These are phyloP conservation scores for Pangasius larnaudii DNA, from an alignment of 2,797 vertebrate species.

Conservation along the genomic window DNA sequence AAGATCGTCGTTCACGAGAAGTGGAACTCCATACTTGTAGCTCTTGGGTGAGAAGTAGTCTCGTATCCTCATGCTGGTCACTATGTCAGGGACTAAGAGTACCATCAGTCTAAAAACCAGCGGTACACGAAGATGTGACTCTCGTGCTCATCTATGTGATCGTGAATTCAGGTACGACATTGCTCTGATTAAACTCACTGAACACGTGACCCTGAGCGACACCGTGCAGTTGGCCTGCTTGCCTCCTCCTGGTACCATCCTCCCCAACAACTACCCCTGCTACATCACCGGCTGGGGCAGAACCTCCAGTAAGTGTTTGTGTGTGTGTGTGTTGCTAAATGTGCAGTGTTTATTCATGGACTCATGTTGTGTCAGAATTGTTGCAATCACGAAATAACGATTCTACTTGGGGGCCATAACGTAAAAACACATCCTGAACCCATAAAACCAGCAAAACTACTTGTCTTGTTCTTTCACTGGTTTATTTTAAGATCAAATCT, in stretches of 20 bases:
- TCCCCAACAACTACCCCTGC: conserved; percentile 77
- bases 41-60: conserved; percentile 69
- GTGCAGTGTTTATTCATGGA: background rate
- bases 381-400: background rate
- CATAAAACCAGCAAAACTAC: background rate
- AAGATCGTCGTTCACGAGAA: conserved; percentile 79
- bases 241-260: conserved; percentile 69
- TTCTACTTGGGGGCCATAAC: too few relatives aligned
- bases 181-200: conserved; percentile 80
- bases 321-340: background rate
- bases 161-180: conserved; percentile 72
- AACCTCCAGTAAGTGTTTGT: conserved; percentile 71
- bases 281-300: conserved; percentile 83
- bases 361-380: background rate
- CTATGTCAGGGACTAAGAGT: background rate
- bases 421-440: too few relatives aligned
- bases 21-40: conserved; percentile 76
- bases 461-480: background rate
- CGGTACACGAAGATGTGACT: background rate
- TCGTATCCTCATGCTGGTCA: background rate
- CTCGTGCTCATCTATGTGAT: conserved; percentile 1
- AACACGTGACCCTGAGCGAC: conserved; percentile 75
- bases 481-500: background rate
- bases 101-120: background rate
- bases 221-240: conserved; percentile 74